Base-by-base conservation (phyloP, 1,140 invertebrate species). In the Arctopsyche grandis region DNA sequence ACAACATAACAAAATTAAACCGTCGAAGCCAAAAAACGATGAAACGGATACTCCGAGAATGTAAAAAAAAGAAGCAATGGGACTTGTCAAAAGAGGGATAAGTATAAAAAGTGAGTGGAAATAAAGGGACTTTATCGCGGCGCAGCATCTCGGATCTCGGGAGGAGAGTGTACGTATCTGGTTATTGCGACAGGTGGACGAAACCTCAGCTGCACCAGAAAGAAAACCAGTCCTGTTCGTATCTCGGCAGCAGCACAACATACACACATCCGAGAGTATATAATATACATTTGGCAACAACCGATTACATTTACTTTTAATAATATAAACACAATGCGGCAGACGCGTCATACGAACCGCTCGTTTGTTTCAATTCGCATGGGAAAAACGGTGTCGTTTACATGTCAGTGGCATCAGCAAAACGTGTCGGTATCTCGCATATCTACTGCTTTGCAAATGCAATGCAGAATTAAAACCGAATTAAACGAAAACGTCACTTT, bases 151-250 rank as follows among this genome's bases (percentile, higher is more conserved):
- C 24, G 58, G 21, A 60, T 60, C 58, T 60, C 58, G 4, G 9
- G 63, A 52, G 48, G 48, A 52, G 48, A 52, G 48, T 52, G 48
- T 52, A 52, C 48, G 48, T 52, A 52, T 52, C 48, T 52, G 48
- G 48, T 52, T 52, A 52, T 66, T 26, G 63, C 63, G 63, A 66
- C 63, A 66, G 63, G 63, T 66, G 63, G 21, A 66, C 63, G 63
- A 66, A 22, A 22, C 63, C 48, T 52, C 16, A 52, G 16, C 48
- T 52, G 48, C 48, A 52, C 10, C 63, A 12, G 22, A 66, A 63
- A 12, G 22, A 66, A 38, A 38, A 38, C 63, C 63, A 66, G 63
- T 66, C 24, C 63, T 19, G 21, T 66, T 19, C 63, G 21, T 66
- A 52, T 66, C 63, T n/a, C n/a, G n/a, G 22, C 63, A 26, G 63